A percentile compares a stretch with the other conserved stretches of the same genome.
Conservation (phyloP, 2,113 vertebrate species). For the Pollachius pollachius region DNA sequence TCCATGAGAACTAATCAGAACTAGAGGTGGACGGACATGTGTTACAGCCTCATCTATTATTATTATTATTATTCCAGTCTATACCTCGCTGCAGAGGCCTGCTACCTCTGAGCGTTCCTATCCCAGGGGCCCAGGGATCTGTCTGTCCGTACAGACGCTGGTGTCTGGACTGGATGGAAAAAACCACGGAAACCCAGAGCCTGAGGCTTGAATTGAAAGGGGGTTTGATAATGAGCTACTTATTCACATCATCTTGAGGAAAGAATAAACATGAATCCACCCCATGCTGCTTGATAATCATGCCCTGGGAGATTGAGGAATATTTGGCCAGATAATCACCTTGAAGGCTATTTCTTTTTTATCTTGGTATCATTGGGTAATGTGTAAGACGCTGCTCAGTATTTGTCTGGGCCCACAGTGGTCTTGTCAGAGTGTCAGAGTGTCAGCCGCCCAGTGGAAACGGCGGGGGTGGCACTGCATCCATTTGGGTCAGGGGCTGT, state of each 20-base stretch:
- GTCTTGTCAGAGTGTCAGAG: no score
- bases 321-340: neutral
- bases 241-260: constrained; percentile 29
- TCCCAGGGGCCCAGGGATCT: constrained; percentile 41
- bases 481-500: neutral
- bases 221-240: constrained; percentile 12
- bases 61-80: no score
- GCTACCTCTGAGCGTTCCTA: constrained; percentile 20
- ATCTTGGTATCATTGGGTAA: no score
- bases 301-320: neutral
- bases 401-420: no score
- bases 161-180: constrained; percentile 47
- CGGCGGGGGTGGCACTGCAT: no score
- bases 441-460: no score
- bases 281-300: constrained; percentile 5
- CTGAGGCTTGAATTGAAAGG: constrained; percentile 42
- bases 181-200: constrained; percentile 31
- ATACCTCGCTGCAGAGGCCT: constrained; percentile 14
- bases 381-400: no score
- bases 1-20: constrained; percentile 60
- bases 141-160: constrained; percentile 44
- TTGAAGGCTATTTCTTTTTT: neutral
- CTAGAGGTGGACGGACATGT: constrained; percentile 20
- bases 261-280: constrained; percentile 38
- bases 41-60: constrained; percentile 13